These are phyloP conservation scores for Cryptotermes secundus DNA, from an alignment of 1,140 invertebrate species.

Conservation along the genomic window DNA sequence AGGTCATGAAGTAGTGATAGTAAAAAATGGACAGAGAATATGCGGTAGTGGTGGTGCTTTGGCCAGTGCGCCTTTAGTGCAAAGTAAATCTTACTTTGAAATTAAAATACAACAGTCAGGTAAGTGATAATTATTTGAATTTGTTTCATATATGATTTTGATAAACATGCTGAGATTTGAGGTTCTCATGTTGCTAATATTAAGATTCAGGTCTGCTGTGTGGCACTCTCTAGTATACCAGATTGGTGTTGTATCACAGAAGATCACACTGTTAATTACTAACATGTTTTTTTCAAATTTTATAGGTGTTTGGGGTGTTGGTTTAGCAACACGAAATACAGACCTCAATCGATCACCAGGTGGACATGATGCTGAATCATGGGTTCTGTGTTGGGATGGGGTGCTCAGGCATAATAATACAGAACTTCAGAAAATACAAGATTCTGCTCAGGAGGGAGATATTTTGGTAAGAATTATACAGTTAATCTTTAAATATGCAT, in stretches of 20 bases:
- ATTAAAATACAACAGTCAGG: constrained; percentile 96
- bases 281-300: neutral
- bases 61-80: constrained; percentile 88
- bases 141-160: too few species aligned
- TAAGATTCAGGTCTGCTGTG: too few species aligned
- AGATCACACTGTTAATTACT: neutral
- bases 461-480: constrained; percentile 67
- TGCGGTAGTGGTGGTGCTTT: constrained; percentile 94
- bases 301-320: constrained; percentile 84
- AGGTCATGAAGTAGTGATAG: constrained; percentile 97
- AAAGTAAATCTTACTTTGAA: constrained; percentile 99
- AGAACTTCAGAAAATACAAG: constrained; percentile 57
- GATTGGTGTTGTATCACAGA: too few species aligned
- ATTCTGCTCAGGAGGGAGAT: constrained; percentile 85
- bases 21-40: constrained; percentile 92
- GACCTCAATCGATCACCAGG: constrained; percentile 83
- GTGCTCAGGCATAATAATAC: constrained; percentile 63
- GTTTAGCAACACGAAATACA: constrained; percentile 83
- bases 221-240: too few species aligned
- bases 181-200: too few species aligned
- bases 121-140: constrained; percentile 39
- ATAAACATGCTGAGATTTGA: too few species aligned
- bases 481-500: neutral
- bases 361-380: constrained; percentile 85
- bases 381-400: constrained; percentile 90